Conservation (phyloP, 2,113 vertebrate species). For the Hipposideros armiger region DNA sequence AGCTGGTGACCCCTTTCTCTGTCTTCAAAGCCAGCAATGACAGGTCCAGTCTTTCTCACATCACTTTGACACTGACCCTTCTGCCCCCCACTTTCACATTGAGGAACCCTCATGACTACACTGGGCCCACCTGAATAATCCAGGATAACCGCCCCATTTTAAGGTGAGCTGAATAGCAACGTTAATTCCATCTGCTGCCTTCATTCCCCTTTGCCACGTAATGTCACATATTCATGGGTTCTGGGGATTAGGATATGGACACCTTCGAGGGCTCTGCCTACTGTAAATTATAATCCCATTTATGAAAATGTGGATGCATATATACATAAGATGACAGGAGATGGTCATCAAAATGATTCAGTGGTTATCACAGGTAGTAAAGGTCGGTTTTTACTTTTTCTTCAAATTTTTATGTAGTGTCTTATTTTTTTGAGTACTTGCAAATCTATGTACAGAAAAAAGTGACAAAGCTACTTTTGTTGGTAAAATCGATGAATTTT, state of each 20-base stretch:
- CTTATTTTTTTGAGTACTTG: constrained; percentile 12
- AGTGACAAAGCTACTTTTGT: neutral
- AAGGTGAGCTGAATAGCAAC: neutral
- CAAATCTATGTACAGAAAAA: neutral
- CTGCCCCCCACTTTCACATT: neutral
- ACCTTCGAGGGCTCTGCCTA: neutral
- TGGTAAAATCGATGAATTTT: neutral
- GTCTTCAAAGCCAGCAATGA: neutral
- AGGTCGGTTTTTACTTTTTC: neutral
- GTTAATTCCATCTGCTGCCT: neutral
- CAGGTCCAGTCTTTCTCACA: neutral
- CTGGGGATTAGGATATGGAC: neutral
- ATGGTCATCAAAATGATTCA: neutral
- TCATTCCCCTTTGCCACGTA: neutral
- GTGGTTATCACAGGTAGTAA: neutral
- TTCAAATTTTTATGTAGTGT: neutral
- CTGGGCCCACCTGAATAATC: neutral
- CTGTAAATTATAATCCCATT: neutral
- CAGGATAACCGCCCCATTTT: neutral
- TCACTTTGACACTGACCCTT: neutral
- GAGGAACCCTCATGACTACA: neutral
- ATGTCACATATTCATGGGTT: neutral
- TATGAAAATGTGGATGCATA: neutral
- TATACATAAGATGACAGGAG: neutral
- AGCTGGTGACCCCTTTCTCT: neutral